Percentiles rank a stretch among this genome's conserved stretches.
phyloP scores from a whole-genome alignment of 1,140 invertebrate genomes.

The Drosophila tani region DNA sequence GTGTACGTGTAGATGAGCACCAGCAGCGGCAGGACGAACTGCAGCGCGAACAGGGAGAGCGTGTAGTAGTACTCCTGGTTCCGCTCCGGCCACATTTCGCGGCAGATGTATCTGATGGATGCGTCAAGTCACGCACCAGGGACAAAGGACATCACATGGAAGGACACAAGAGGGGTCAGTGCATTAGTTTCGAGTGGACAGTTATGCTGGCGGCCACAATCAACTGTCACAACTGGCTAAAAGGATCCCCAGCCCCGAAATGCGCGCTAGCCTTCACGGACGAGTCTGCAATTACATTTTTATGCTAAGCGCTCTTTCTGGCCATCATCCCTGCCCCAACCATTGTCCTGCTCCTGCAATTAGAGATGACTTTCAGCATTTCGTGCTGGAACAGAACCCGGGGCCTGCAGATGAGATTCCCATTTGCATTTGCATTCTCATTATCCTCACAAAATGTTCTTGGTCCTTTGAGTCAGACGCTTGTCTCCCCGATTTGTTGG shows the following conservation, averaged over 20 bases:
- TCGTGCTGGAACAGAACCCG: neutral
- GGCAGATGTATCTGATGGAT: constrained; percentile 88
- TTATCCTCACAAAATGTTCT: constrained; percentile 16
- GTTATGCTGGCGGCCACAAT: constrained; percentile 17
- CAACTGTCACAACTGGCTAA: constrained; percentile 23
- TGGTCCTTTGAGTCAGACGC: neutral
- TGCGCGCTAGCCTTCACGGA: constrained; percentile 2
- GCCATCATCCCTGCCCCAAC: neutral
- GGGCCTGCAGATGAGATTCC: constrained; percentile 15
- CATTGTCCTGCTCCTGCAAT: constrained; percentile 15
- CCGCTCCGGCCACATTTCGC: constrained; percentile 87
- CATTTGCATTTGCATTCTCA: constrained; percentile 34
- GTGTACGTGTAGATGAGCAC: constrained; percentile 96
- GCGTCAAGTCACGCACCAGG: constrained; percentile 12
- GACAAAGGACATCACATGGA: constrained; percentile 19
- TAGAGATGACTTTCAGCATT: constrained; percentile 15
- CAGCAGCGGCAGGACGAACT: constrained; percentile 93
- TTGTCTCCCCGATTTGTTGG: neutral
- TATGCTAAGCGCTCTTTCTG: constrained; percentile 15
- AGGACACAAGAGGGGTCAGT: constrained; percentile 22
- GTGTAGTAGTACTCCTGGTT: constrained; percentile 90
- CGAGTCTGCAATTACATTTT: constrained; percentile 33
- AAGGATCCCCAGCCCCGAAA: constrained; percentile 12
- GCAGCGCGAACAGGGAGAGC: constrained; percentile 91
- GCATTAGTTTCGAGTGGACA: constrained; percentile 46